A percentile compares a stretch with the other conserved stretches of the same genome.
These are phyloP conservation scores for Hofmannophila pseudospretella DNA, from an alignment of 2,888 invertebrate species.

Conservation along the genomic window DNA sequence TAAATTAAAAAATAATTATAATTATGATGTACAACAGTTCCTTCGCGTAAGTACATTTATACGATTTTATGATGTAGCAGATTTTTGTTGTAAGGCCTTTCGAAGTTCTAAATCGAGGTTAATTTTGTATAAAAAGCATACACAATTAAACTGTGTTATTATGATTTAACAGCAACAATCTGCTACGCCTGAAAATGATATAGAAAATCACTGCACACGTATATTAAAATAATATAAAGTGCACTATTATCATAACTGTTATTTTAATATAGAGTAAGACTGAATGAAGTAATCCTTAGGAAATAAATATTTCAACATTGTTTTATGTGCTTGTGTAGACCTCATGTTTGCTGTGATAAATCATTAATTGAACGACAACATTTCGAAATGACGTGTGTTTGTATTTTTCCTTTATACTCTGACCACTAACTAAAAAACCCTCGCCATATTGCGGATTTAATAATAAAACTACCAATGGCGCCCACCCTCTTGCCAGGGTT, in stretches of 20 bases:
- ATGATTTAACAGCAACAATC: slow-evolving; percentile 15
- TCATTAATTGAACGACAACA: slow-evolving; percentile 26
- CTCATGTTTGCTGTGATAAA: slow-evolving; percentile 63
- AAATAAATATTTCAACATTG: slow-evolving; percentile 21
- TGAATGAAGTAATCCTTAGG: slow-evolving; percentile 54
- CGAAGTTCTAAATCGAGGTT: too few species aligned
- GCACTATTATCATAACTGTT: slow-evolving; percentile 60
- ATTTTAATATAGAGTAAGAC: slow-evolving; percentile 65
- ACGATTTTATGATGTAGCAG: slow-evolving; percentile 39
- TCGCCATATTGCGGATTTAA: too few species aligned
- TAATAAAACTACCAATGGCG: too few species aligned
- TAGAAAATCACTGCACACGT: slow-evolving; percentile 52
- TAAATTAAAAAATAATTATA: slow-evolving; percentile 31
- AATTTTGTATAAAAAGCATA: too few species aligned
- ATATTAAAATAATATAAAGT: slow-evolving; percentile 54
- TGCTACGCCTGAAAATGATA: slow-evolving; percentile 41
- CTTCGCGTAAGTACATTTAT: slow-evolving; percentile 36
- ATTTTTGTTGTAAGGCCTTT: slow-evolving; percentile 22
- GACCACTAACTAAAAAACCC: too few species aligned
- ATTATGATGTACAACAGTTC: slow-evolving; percentile 59
- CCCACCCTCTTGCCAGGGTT: too few species aligned
- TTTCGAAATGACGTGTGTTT: slow-evolving; percentile 23
- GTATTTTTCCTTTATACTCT: too few species aligned
- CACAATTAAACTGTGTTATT: too few species aligned
- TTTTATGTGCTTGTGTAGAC: slow-evolving; percentile 48